Percentiles rank a stretch among this genome's conserved stretches.
phyloP scores from a whole-genome alignment of 2,888 invertebrate genomes.

The Panopea generosa region DNA sequence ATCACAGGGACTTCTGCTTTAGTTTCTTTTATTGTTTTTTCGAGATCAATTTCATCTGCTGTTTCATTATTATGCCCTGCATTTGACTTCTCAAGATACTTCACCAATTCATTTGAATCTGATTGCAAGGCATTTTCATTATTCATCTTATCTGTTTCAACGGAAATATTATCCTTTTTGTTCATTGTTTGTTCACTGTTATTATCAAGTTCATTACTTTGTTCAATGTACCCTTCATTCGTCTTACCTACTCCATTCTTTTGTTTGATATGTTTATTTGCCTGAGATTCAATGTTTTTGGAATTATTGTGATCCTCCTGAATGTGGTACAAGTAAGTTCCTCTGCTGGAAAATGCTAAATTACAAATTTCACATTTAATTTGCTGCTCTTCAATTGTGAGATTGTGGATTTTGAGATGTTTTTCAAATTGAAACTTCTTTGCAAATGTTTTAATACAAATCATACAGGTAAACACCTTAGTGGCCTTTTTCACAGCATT shows the following conservation, averaged over 20 bases:
- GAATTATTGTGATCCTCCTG: conserved; percentile 38
- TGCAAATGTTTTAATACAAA: conserved; percentile 38
- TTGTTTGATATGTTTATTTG: too few relatives aligned
- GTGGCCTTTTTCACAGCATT: conserved; percentile 2
- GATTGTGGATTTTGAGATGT: conserved; percentile 43
- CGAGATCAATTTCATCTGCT: not conserved
- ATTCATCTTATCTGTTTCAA: too few relatives aligned
- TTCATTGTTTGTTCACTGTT: too few relatives aligned
- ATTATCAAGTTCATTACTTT: too few relatives aligned
- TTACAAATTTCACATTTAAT: conserved; percentile 47
- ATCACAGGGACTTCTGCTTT: not conserved
- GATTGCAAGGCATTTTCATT: too few relatives aligned
- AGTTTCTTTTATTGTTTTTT: conserved; percentile 1
- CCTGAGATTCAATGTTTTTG: conserved; percentile 2
- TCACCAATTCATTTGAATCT: conserved; percentile 3
- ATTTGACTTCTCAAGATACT: not conserved
- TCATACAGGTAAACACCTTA: conserved; percentile 33
- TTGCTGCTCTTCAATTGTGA: conserved; percentile 17
- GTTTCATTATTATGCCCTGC: not conserved
- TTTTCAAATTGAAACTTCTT: conserved; percentile 32
- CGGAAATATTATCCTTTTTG: too few relatives aligned
- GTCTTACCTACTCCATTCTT: not conserved
- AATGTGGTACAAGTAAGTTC: conserved; percentile 53
- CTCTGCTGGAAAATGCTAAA: conserved; percentile 22
- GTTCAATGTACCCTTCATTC: conserved; percentile 6